These are phyloP conservation scores for Danaus melanippus DNA, from an alignment of 1,140 invertebrate species.

Conservation along the genomic window DNA sequence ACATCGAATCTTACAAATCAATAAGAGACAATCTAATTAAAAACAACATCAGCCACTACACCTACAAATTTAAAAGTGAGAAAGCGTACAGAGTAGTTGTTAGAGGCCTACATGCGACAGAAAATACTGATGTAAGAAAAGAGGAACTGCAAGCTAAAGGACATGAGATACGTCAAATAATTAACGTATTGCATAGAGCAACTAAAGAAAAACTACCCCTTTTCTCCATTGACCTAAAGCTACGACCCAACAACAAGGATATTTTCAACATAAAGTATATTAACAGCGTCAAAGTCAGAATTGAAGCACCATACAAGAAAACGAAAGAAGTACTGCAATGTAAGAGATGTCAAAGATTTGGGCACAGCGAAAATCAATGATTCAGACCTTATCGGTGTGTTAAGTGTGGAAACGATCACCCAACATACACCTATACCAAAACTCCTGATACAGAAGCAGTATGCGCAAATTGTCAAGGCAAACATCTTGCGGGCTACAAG, in stretches of 20 bases:
- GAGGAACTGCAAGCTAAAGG: conserved; percentile 21
- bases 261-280: conserved; percentile 26
- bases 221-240: conserved; percentile 31
- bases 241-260: conserved; percentile 28
- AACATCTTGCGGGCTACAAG: conserved; percentile 22
- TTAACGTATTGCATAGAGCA: conserved; percentile 24
- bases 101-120: conserved; percentile 35
- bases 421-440: conserved; percentile 16
- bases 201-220: conserved; percentile 27
- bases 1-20: too few relatives aligned
- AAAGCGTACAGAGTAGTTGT: conserved; percentile 42
- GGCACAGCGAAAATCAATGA: conserved; percentile 31
- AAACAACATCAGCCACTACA: too few relatives aligned
- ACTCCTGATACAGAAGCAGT: conserved; percentile 14
- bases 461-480: conserved; percentile 3
- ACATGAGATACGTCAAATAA: conserved; percentile 28
- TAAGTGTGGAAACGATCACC: conserved; percentile 28
- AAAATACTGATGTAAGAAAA: conserved; percentile 30
- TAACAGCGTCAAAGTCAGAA: conserved; percentile 26
- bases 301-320: too few relatives aligned
- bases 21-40: too few relatives aligned
- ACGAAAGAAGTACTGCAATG: too few relatives aligned
- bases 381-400: conserved; percentile 25
- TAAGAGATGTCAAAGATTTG: conserved; percentile 26
- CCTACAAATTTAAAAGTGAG: conserved; percentile 43